Base-by-base conservation (phyloP, 2,797 vertebrate species). In the Cirrhinus mrigala region DNA sequence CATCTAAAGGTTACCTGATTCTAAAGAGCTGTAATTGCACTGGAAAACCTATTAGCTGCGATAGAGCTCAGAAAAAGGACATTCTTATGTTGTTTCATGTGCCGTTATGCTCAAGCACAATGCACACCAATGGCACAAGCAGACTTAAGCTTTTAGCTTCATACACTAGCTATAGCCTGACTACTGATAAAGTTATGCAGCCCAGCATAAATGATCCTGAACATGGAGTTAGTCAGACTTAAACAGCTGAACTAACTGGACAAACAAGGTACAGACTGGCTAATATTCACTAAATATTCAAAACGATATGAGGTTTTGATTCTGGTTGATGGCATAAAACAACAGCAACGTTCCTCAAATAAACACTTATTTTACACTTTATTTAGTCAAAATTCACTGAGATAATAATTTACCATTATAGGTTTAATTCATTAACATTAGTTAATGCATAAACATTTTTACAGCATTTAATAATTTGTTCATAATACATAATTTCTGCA, bases 1-100 rank as follows among this genome's bases (percentile, higher is more conserved):
- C 94, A 92, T 95, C 92, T 96, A 97, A 98, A 99, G 97, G 96
- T 98, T 97, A 96, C 94, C 93, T 66, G 94, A 95, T 95, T 96
- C 95, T 96, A 95, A 96, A 95, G 93, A 93, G 94, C 92, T 94
- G 94, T 92, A 92, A 94, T 92, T 92, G 92, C 91, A 92, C 90
- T 91, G 85, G 88, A 85, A 90, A 91, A 90, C 60, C 90, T 89
- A 90, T 89, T 92, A 89, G 87, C 88, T 91, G 88, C 69, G 85
- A 90, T 88, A 85, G 87, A 85, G 84, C 86, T 86, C 91, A 60
- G 88, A 83, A 89, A 48, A 22, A 87, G 85, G 86, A 87, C 83
- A 78, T 83, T 83, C 86, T 88, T 3, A 9, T 91, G 90, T 85
- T 88, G 83, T 90, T 92, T 92, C 87, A 86, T 87, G 87, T 87